Conservation (phyloP, 2,888 invertebrate genomes). For the Cyclophora albipunctata region DNA sequence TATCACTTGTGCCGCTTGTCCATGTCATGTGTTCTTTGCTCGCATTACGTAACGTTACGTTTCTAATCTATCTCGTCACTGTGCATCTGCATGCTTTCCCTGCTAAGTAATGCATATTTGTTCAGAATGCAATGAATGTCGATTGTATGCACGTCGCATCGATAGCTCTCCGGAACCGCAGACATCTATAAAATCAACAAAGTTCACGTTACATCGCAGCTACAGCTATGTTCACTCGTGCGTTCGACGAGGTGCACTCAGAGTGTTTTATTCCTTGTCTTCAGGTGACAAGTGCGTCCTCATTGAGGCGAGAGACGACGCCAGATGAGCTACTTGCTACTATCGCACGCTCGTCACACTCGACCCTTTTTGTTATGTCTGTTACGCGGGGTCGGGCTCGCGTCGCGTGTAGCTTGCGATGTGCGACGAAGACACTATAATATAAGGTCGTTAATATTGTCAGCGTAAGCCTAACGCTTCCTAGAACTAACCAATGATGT, state of each 20-base stretch:
- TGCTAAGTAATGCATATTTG: slow-evolving; percentile 49
- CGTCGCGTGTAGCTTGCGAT: slow-evolving; percentile 72
- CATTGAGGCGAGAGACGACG: slow-evolving; percentile 84
- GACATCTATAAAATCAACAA: slow-evolving; percentile 54
- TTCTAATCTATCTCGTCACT: slow-evolving; percentile 38
- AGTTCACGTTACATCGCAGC: slow-evolving; percentile 73
- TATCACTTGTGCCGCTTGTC: slow-evolving; percentile 53
- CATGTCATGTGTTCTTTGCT: slow-evolving; percentile 64
- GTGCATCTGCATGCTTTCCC: slow-evolving; percentile 56
- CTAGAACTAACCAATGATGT: slow-evolving; percentile 59
- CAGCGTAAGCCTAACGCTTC: slow-evolving; percentile 75
- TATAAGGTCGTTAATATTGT: slow-evolving; percentile 71
- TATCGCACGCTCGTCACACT: slow-evolving; percentile 65
- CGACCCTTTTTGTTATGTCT: slow-evolving; percentile 59
- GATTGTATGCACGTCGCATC: slow-evolving; percentile 66
- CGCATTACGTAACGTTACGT: slow-evolving; percentile 27
- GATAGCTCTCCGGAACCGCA: slow-evolving; percentile 70
- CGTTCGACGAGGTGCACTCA: slow-evolving; percentile 69
- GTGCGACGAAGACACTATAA: slow-evolving; percentile 71
- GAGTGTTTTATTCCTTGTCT: slow-evolving; percentile 78
- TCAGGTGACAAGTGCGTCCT: slow-evolving; percentile 89
- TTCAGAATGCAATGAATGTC: slow-evolving; percentile 60
- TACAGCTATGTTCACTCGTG: slow-evolving; percentile 70
- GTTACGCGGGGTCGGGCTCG: slow-evolving; percentile 65
- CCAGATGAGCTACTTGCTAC: slow-evolving; percentile 72